These are phyloP conservation scores for Drosophila anomelani DNA, from an alignment of 2,888 invertebrate genomes.

Conservation along the genomic window DNA sequence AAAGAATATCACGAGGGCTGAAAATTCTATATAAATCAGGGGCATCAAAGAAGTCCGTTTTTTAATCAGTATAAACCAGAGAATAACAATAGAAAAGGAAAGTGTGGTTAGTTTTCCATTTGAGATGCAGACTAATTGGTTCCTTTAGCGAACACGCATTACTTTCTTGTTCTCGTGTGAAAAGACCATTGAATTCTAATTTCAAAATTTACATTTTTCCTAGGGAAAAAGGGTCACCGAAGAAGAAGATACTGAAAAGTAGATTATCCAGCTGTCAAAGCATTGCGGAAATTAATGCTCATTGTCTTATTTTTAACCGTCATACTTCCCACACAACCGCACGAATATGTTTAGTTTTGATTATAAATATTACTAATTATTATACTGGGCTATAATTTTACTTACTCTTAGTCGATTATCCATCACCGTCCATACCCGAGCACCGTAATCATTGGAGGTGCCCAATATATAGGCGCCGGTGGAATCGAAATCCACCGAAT, in stretches of 20 bases:
- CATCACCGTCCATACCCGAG: slow-evolving; percentile 96
- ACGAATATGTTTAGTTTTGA: slow-evolving; percentile 2
- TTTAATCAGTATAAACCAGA: slow-evolving; percentile 8
- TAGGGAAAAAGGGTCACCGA: slow-evolving; percentile 4
- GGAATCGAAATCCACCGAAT: slow-evolving; percentile 97
- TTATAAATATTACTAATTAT: slow-evolving; percentile 1
- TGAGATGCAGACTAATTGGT: not conserved
- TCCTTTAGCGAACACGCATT: slow-evolving; percentile 13
- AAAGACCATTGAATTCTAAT: slow-evolving; percentile 12
- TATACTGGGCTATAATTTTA: slow-evolving; percentile 20
- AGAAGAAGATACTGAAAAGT: slow-evolving; percentile 2
- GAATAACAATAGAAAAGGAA: slow-evolving; percentile 25
- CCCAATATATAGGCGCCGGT: slow-evolving; percentile 95
- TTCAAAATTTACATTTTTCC: slow-evolving; percentile 4
- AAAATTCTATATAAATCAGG: slow-evolving; percentile 34
- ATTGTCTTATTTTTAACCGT: slow-evolving; percentile 1
- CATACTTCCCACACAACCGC: slow-evolving; percentile 4
- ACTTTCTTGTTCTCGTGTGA: slow-evolving; percentile 8
- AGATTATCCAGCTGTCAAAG: slow-evolving; percentile 12
- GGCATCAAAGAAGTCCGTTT: slow-evolving; percentile 34
- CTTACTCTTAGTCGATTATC: slow-evolving; percentile 95
- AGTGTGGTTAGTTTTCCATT: slow-evolving; percentile 9
- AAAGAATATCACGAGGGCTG: slow-evolving; percentile 20
- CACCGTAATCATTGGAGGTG: slow-evolving; percentile 98
- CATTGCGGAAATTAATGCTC: slow-evolving; percentile 7